Conservation (phyloP, 2,113 vertebrate species). For the Ibidorhyncha struthersii region DNA sequence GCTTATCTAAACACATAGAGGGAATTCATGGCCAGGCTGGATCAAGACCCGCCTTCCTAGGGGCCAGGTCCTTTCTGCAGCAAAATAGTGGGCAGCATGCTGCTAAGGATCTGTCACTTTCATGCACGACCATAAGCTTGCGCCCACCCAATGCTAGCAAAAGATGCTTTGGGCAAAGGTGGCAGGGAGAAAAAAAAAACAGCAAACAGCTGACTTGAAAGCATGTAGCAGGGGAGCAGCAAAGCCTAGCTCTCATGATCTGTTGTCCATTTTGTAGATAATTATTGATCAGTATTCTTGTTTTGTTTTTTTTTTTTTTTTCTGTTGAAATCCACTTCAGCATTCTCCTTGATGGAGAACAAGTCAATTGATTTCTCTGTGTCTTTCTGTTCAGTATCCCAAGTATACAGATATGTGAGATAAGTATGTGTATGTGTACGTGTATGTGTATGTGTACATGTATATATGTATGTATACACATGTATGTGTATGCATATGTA, state of each 20-base stretch:
- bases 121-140: neutral
- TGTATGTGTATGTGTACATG: too few species aligned
- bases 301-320: accelerated
- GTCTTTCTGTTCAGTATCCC: neutral
- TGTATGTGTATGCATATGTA: neutral
- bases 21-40: neutral
- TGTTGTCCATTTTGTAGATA: neutral
- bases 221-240: neutral
- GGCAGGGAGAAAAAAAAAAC: neutral
- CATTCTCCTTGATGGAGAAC: neutral
- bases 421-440: too few species aligned
- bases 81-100: neutral
- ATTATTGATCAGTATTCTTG: neutral
- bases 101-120: neutral
- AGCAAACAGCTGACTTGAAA: neutral
- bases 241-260: neutral
- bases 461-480: neutral
- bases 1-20: neutral
- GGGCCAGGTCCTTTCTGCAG: neutral
- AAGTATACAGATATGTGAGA: neutral
- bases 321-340: neutral
- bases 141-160: neutral
- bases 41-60: neutral
- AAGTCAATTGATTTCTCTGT: neutral
- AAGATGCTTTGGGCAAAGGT: neutral